Conservation (phyloP, 64 coral and sea anemone species). For the Montipora capricornis region DNA sequence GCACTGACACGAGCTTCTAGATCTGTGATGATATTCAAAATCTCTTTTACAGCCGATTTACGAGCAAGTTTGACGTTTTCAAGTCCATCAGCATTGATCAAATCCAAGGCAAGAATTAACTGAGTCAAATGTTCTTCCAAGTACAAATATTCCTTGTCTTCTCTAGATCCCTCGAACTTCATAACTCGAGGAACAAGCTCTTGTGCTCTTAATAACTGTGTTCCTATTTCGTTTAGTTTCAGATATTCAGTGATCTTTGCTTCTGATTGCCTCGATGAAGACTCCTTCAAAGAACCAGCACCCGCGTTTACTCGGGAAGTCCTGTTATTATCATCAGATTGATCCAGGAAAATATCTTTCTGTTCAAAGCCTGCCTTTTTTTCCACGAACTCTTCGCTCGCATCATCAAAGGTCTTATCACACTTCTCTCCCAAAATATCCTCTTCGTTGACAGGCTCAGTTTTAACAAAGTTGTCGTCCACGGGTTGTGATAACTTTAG, state of each 20-base stretch:
- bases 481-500: not conserved
- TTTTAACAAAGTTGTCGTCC: not conserved
- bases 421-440: not conserved
- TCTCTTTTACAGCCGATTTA: constrained; percentile 66
- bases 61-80: constrained; percentile 52
- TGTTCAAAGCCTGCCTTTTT: not conserved
- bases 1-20: constrained; percentile 37
- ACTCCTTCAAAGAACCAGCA: not conserved
- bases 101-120: constrained; percentile 65
- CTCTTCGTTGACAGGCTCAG: not conserved
- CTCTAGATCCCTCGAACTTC: constrained; percentile 37
- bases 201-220: constrained; percentile 44
- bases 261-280: not conserved
- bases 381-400: not conserved
- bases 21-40: constrained; percentile 43
- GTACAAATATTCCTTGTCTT: constrained; percentile 67
- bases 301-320: not conserved
- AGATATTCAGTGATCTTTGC: not conserved
- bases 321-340: not conserved
- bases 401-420: not conserved
- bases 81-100: constrained; percentile 46
- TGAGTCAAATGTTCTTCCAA: constrained; percentile 70
- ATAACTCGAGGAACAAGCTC: constrained; percentile 43
- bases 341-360: not conserved
- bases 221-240: constrained; percentile 46